Base-by-base conservation (phyloP, 2,888 invertebrate species). In the Lycophotia porphyrea region DNA sequence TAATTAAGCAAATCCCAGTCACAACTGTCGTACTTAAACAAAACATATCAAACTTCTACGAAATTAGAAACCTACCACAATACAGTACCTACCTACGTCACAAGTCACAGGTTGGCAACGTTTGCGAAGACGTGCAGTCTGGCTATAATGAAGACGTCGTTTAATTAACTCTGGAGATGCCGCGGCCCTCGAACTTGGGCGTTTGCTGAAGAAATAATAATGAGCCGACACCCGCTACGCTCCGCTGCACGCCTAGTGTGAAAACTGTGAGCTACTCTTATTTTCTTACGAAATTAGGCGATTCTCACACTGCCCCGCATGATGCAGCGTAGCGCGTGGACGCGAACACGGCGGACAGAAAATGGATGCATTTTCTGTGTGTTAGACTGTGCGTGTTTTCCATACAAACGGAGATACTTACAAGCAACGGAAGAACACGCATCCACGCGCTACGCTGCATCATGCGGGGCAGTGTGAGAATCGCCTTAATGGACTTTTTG, bases 131-230 rank as follows among this genome's bases (percentile, higher is more conserved):
- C 87, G 82, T 81, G 82, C 77, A 81, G 81, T 79, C 87, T 81
- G 84, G 90, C 90, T 92, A 93, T 94, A 94, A 94, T 93, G 92
- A 93, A 94, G 94, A 93, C 91, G 93, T 90, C 92, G 91, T 94
- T 94, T 95, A 95, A 95, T 95, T 95, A 95, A 94, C 93, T 95
- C 92, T 92, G 91, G 93, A 94, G 93, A 93, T 91, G 90, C 90
- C 87, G 89, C 83, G 89, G 90, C 90, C 86, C 89, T 87, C 90
- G 85, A 91, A 92, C 92, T 93, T 91, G 81, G 84, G 89, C 92
- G 90, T 92, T 87, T 83, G 87, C 84, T 84, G 88, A 90, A 92
- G 91, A 92, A 93, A 93, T 93, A 93, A 94, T 94, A 94, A 94
- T 93, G 93, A 93, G 88, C 87, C 70, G 88, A 76, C 85, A 88